phyloP scores from a whole-genome alignment of 2,113 vertebrate genomes.

The Diphyllodes magnificus region DNA sequence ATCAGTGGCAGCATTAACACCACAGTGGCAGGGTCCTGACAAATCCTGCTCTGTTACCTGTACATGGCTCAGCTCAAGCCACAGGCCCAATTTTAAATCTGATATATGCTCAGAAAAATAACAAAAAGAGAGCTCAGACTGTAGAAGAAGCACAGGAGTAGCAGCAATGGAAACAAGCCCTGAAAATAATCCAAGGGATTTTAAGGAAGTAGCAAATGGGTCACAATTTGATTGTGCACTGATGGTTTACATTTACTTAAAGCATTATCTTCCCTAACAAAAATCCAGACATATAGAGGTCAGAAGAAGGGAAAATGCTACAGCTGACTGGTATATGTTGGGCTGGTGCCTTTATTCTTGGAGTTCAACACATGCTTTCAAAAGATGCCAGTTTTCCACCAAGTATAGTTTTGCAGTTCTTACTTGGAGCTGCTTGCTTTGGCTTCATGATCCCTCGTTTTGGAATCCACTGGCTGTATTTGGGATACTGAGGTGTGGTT shows the following conservation, averaged over 20 bases:
- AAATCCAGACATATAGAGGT: conserved; percentile 43
- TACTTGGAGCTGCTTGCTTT: conserved; percentile 79
- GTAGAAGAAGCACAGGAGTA: background rate
- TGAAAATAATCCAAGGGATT: conserved; percentile 20
- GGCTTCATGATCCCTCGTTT: conserved; percentile 64
- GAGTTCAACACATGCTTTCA: conserved; percentile 57
- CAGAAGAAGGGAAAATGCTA: conserved; percentile 22
- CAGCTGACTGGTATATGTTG: conserved; percentile 48
- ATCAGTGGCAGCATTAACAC: background rate
- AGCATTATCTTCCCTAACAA: conserved; percentile 38
- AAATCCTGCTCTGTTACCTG: background rate
- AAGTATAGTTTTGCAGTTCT: conserved; percentile 64
- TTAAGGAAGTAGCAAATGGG: conserved; percentile 15
- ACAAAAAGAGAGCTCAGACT: background rate
- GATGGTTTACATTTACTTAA: background rate
- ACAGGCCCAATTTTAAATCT: background rate
- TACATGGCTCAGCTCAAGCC: background rate
- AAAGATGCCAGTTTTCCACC: conserved; percentile 65
- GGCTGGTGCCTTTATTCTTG: conserved; percentile 36
- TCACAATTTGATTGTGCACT: background rate
- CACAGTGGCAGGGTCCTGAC: background rate
- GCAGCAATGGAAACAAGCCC: conserved; percentile 9
- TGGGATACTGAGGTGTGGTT: conserved; percentile 50
- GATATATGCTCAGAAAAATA: background rate
- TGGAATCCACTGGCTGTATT: conserved; percentile 48